phyloP scores from a whole-genome alignment of 2,797 vertebrate species.

The Urophycis tenuis region DNA sequence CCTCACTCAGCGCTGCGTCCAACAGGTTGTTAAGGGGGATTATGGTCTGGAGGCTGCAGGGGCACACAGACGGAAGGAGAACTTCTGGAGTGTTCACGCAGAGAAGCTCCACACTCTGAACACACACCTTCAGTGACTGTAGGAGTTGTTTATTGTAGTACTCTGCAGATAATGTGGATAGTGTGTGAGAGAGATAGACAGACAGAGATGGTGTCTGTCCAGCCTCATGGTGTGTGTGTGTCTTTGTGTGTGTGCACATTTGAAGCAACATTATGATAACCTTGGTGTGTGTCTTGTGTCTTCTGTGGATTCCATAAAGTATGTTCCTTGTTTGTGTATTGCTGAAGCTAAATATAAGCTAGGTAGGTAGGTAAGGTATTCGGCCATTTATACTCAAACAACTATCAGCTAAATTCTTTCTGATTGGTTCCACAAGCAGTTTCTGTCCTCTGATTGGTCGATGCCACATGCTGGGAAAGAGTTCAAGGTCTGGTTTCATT shows the following conservation, averaged over 20 bases:
- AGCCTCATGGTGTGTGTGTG: not conserved
- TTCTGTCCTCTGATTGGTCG: slow-evolving; percentile 35
- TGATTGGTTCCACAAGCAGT: slow-evolving; percentile 32
- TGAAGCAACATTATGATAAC: not conserved
- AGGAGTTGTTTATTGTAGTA: not conserved
- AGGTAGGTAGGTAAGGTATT: too few relatives aligned
- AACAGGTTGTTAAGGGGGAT: slow-evolving; percentile 9
- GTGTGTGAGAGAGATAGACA: not conserved
- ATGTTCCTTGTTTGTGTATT: not conserved
- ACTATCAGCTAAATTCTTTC: not conserved
- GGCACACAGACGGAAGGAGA: not conserved
- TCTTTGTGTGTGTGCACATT: not conserved
- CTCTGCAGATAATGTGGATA: not conserved
- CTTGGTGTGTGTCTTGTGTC: not conserved
- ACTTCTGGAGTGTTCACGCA: not conserved
- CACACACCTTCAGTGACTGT: too few relatives aligned
- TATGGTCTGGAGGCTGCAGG: slow-evolving; percentile 1
- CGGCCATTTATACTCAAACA: slow-evolving; percentile 35
- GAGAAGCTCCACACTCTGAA: too few relatives aligned
- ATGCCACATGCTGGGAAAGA: slow-evolving; percentile 13
- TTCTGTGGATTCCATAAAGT: not conserved
- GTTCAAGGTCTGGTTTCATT: slow-evolving; percentile 36
- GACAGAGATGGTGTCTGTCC: not conserved
- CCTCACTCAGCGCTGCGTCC: slow-evolving; percentile 2
- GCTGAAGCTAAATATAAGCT: not conserved